phyloP scores from a whole-genome alignment of 2,888 invertebrate genomes.

The Melolontha melolontha region DNA sequence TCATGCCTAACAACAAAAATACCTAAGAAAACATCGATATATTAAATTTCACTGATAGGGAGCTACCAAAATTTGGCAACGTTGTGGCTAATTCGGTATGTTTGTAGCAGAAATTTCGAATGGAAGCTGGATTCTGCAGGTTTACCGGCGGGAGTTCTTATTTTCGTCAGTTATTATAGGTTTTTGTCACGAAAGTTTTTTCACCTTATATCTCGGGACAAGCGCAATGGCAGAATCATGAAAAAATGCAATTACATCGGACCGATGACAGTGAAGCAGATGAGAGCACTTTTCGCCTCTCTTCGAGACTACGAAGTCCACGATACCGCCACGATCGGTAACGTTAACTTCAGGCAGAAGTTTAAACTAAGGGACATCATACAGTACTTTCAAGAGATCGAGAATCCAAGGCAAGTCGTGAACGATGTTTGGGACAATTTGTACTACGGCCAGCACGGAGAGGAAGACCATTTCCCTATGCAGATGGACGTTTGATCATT shows the following conservation, averaged over 20 bases:
- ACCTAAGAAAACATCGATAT: no score
- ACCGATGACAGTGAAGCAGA: constrained; percentile 46
- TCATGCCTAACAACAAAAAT: no score
- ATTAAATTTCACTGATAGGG: no score
- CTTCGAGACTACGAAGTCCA: constrained; percentile 45
- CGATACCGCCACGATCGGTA: constrained; percentile 45
- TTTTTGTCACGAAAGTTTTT: constrained; percentile 47
- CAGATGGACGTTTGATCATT: no score
- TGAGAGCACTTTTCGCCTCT: constrained; percentile 45
- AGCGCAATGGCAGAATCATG: no score
- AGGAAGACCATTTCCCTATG: no score
- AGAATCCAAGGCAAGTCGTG: constrained; percentile 38
- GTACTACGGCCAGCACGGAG: constrained; percentile 34
- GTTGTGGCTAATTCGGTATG: no score
- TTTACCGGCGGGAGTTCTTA: background rate
- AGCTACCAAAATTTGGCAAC: no score
- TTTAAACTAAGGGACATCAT: constrained; percentile 36
- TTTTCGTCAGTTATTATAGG: constrained; percentile 36
- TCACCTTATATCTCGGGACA: constrained; percentile 44
- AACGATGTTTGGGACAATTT: constrained; percentile 45
- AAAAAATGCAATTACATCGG: constrained; percentile 46
- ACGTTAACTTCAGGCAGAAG: constrained; percentile 40
- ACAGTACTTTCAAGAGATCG: constrained; percentile 36
- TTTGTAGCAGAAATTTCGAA: no score
- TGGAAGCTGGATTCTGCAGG: background rate